Evolutionary conservation across 1,140 invertebrate genomes (phyloP), one percentile per base, ranked within the genome.

Genomic region (Riptortus pedestris): DNA sequence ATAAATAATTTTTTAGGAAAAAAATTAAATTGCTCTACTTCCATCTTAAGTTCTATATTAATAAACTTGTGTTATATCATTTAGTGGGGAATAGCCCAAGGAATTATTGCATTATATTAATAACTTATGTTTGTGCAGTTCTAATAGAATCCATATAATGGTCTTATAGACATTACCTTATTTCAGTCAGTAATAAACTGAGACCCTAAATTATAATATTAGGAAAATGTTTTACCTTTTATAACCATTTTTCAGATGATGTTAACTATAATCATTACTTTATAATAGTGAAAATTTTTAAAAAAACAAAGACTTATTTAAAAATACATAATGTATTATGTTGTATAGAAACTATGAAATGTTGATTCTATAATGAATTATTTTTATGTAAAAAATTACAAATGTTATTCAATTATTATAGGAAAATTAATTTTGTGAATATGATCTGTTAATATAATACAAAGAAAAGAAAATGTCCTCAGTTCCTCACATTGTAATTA

Each of bases 301-400:
- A 20, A 47, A 20, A n/a, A 47, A 22, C n/a, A 20, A 47, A 47
- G 45, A 47, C 45, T 47, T 47, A 47, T 47, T 20, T 22, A 47
- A 47, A 9, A 2, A 20, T 20, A n/a, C n/a, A 20, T 20, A 47
- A 47, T 22, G 22, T n/a, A 47, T 47, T n/a, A 20, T 47, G 45
- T 47, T 20, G 22, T 47, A 47, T 47, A 47, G 45, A 47, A 20
- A 12, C 18, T 47, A 22, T 47, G 22, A 47, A 47, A 22, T 47
- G 45, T 47, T 47, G 45, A 47, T 47, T 47, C 45, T 47, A 22
- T 47, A 47, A 47, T 22, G 45, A 47, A 47, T 47, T 47, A 47
- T 47, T 47, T 47, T 47, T 47, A 47, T 47, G 45, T 22, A 47
- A 47, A 47, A 20, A n/a, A 20, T 47, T 18, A 47, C 45, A 9